A percentile compares a stretch with the other conserved stretches of the same genome.
Evolutionary conservation across 2,113 vertebrate genomes (phyloP).

Genomic region (Pseudopipra pipra): DNA sequence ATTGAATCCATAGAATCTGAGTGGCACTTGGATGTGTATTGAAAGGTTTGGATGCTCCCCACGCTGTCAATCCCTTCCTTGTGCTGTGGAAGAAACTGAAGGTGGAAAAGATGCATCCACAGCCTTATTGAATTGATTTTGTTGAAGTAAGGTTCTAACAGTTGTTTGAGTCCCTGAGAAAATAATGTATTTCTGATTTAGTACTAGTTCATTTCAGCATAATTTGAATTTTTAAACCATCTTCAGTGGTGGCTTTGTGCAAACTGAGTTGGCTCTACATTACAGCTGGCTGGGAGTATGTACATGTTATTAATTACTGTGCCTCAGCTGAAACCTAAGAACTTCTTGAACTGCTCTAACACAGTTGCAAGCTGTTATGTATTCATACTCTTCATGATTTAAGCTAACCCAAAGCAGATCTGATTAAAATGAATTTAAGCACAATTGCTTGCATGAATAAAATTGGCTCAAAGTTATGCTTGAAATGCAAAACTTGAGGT

Average conservation of each 20-base stretch:
- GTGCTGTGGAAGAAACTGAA: not conserved
- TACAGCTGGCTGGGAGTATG: not conserved
- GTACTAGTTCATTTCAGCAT: not conserved
- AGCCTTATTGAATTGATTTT: not conserved
- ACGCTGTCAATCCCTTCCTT: not conserved
- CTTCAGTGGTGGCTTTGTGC: not conserved
- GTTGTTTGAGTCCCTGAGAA: not conserved
- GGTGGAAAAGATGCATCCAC: not conserved
- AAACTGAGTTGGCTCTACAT: not conserved
- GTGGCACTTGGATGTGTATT: not conserved
- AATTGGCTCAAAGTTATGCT: not conserved
- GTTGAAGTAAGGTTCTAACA: not conserved
- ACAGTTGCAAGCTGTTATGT: constrained; percentile 7
- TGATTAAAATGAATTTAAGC: not conserved
- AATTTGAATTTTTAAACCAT: not conserved
- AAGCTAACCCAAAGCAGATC: not conserved
- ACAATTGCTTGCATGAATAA: not conserved
- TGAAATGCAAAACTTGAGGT: not conserved
- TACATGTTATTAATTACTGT: not conserved
- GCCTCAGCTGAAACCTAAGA: not conserved
- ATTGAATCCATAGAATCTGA: not conserved
- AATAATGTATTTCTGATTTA: not conserved
- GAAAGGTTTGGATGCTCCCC: not conserved
- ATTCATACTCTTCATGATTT: not conserved
- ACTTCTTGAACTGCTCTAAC: not conserved